Percentiles rank a stretch among this genome's conserved stretches.
These are phyloP conservation scores for Eudyptes chrysolophus DNA, from an alignment of 2,113 vertebrate genomes.

Conservation along the genomic window DNA sequence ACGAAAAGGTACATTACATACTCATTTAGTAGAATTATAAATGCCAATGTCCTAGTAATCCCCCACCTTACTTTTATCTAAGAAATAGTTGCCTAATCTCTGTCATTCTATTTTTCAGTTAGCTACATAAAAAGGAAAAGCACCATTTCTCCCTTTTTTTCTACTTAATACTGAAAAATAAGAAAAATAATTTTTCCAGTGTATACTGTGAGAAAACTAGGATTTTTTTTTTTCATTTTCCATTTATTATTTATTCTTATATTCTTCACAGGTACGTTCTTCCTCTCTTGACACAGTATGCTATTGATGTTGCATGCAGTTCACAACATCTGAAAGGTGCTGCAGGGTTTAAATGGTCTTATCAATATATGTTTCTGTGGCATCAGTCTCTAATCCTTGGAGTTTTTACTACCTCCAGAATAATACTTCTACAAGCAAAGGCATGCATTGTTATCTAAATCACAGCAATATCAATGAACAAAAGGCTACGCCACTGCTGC, in stretches of 20 bases:
- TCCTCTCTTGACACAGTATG: not conserved
- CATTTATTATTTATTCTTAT: constrained; percentile 47
- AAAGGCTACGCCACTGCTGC: not conserved
- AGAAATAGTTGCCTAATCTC: not conserved
- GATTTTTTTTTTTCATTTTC: constrained; percentile 34
- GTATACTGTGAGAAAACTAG: not conserved
- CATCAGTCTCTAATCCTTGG: not conserved
- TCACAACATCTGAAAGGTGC: not conserved
- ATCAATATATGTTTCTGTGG: not conserved
- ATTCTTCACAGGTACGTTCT: not conserved
- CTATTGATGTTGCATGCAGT: not conserved
- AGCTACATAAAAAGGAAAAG: constrained; percentile 45
- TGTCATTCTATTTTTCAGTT: constrained; percentile 29
- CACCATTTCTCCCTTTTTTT: constrained; percentile 21
- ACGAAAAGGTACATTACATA: constrained; percentile 2
- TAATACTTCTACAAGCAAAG: not conserved
- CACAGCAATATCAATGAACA: not conserved
- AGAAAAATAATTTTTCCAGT: not conserved
- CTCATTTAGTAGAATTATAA: constrained; percentile 41
- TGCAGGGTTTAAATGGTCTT: not conserved
- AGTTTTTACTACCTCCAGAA: not conserved
- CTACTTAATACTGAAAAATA: constrained; percentile 36
- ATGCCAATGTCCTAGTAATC: not conserved
- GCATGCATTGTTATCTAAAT: not conserved
- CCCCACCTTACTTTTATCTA: not conserved